These are phyloP conservation scores for Watersipora subatra DNA, from an alignment of 1,140 invertebrate genomes.

Conservation along the genomic window DNA sequence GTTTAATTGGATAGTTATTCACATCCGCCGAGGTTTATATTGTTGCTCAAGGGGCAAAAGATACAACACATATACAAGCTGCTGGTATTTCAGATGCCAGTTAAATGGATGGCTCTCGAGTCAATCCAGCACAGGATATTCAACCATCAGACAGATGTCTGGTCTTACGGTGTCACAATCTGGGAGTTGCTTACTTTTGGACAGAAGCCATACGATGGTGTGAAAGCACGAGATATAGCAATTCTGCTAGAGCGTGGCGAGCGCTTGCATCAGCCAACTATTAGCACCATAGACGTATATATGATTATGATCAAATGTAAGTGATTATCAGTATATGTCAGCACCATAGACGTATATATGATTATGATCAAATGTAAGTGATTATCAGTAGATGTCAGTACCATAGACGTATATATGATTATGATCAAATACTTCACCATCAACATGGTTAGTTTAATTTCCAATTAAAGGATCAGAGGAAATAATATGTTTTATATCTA, in stretches of 20 bases:
- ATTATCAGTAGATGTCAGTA: too few relatives aligned
- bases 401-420: conserved; percentile 10
- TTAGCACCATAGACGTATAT: conserved; percentile 11
- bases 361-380: conserved; percentile 9
- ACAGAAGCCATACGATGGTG: conserved; percentile 7
- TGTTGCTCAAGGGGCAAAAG: too few relatives aligned
- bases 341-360: conserved; percentile 11
- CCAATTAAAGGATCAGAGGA: too few relatives aligned
- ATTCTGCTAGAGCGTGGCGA: conserved; percentile 6
- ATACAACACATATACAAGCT: too few relatives aligned
- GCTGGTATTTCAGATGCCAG: conserved; percentile 65
- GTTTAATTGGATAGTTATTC: too few relatives aligned
- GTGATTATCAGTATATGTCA: too few relatives aligned
- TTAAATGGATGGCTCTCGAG: conserved; percentile 94
- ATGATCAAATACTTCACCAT: conserved; percentile 12
- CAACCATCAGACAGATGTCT: conserved; percentile 95
- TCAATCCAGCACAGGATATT: conserved; percentile 90
- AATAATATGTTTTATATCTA: too few relatives aligned
- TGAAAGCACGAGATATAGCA: conserved; percentile 2
- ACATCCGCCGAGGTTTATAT: too few relatives aligned
- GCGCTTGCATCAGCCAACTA: conserved; percentile 6
- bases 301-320: conserved; percentile 10
- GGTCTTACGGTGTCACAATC: conserved; percentile 67
- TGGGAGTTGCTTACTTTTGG: conserved; percentile 12
- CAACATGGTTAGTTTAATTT: too few relatives aligned